A percentile compares a stretch with the other conserved stretches of the same genome.
These are phyloP conservation scores for Sebastes matsubarae DNA, from an alignment of 2,797 vertebrate species.

Conservation along the genomic window DNA sequence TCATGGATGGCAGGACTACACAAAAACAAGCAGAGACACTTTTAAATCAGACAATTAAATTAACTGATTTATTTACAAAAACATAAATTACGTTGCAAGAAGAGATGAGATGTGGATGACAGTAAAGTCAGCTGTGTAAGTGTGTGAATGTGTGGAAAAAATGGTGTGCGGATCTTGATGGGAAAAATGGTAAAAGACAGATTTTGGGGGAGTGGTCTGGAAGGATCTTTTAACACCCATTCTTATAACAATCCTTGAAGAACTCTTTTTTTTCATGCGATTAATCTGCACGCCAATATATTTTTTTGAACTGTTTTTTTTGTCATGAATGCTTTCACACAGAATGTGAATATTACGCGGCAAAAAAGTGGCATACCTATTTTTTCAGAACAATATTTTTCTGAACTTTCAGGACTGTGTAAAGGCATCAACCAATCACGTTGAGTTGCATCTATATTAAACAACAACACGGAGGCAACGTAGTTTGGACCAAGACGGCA, in stretches of 20 bases:
- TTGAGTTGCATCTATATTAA: no score
- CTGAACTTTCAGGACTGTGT: no score
- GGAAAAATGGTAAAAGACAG: not conserved
- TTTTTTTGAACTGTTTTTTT: not conserved
- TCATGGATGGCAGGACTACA: constrained; percentile 59
- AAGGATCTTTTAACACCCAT: no score
- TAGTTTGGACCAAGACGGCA: no score
- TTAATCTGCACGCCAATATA: not conserved
- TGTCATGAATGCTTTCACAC: not conserved
- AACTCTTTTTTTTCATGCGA: not conserved
- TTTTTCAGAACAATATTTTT: no score
- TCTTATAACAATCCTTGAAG: no score
- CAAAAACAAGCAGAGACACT: constrained; percentile 23
- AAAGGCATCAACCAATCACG: no score
- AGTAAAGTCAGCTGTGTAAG: not conserved
- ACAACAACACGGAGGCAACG: no score
- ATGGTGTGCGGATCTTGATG: not conserved
- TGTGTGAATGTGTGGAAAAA: not conserved
- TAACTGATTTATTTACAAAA: not conserved
- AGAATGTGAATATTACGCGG: no score
- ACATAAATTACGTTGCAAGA: not conserved
- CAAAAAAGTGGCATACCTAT: rapidly evolving
- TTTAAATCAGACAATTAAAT: not conserved
- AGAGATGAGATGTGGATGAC: not conserved
- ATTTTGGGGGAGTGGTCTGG: no score